Conservation (phyloP, 2,113 vertebrate genomes). For the Piaya cayana region DNA sequence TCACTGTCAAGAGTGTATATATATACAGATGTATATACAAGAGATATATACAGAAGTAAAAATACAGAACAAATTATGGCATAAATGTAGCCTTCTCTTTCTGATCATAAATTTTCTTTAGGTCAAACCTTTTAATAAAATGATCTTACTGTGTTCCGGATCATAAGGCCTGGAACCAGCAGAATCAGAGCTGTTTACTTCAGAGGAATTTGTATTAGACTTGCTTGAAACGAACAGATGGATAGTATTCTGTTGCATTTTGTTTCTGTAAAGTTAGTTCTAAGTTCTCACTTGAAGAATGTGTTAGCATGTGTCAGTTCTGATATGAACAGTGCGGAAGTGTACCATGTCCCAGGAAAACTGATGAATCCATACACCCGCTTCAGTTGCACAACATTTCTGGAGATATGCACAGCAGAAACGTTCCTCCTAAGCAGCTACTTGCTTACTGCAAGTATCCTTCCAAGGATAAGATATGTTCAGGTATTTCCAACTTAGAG, state of each 20-base stretch:
- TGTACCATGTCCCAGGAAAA: background rate
- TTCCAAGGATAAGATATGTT: background rate
- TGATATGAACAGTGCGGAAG: background rate
- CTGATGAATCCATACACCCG: background rate
- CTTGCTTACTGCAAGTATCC: background rate
- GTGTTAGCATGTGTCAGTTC: rapidly evolving
- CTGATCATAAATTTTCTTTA: background rate
- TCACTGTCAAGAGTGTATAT: background rate
- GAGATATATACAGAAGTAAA: background rate
- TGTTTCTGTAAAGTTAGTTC: background rate
- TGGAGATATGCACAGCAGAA: background rate
- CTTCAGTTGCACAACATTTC: background rate
- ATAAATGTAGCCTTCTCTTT: background rate
- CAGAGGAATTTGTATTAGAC: background rate
- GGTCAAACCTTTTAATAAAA: background rate
- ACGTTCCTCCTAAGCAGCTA: background rate
- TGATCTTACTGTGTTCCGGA: background rate
- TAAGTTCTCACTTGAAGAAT: background rate
- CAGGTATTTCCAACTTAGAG: background rate
- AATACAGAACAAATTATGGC: background rate
- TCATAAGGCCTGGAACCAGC: background rate
- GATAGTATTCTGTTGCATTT: background rate
- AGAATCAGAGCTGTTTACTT: background rate
- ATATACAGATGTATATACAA: no score
- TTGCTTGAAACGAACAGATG: background rate